These are phyloP conservation scores for Acronicta psi DNA, from an alignment of 2,888 invertebrate genomes.

Conservation along the genomic window DNA sequence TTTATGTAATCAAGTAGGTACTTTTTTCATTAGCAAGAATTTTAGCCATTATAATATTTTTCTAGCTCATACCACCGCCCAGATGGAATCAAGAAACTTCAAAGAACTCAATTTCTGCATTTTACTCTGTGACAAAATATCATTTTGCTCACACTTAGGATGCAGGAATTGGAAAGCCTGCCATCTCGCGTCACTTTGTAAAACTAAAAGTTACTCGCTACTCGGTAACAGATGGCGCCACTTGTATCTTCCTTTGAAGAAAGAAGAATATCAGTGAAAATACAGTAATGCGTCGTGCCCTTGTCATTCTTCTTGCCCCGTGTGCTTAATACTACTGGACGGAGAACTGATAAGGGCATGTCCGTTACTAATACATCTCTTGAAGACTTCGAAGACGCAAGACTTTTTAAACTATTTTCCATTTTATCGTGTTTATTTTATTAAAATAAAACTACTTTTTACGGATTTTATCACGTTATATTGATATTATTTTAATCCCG, in stretches of 20 bases:
- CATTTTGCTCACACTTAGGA: conserved; percentile 58
- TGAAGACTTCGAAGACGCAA: conserved; percentile 16
- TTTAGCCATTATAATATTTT: background rate
- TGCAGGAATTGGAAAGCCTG: conserved; percentile 64
- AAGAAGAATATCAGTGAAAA: conserved; percentile 11
- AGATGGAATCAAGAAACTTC: background rate
- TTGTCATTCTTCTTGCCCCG: conserved; percentile 99
- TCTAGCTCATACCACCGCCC: background rate
- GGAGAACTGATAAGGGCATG: conserved; percentile 89
- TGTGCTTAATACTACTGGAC: conserved; percentile 95
- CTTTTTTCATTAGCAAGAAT: too few relatives aligned
- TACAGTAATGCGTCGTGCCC: conserved; percentile 89
- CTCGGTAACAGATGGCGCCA: conserved; percentile 65
- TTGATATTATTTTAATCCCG: too few relatives aligned
- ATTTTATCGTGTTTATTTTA: too few relatives aligned
- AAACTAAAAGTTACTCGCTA: conserved; percentile 53
- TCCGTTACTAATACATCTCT: conserved; percentile 36
- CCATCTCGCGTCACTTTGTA: conserved; percentile 46
- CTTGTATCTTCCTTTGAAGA: conserved; percentile 6
- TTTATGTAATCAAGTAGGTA: too few relatives aligned
- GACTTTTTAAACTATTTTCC: too few relatives aligned
- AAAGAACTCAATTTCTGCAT: conserved; percentile 61
- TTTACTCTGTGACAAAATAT: conserved; percentile 60
- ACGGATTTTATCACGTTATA: too few relatives aligned
- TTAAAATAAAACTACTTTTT: too few relatives aligned